Evolutionary conservation across 2,113 vertebrate genomes (phyloP).

Genomic region (Leptodactylus fuscus): DNA sequence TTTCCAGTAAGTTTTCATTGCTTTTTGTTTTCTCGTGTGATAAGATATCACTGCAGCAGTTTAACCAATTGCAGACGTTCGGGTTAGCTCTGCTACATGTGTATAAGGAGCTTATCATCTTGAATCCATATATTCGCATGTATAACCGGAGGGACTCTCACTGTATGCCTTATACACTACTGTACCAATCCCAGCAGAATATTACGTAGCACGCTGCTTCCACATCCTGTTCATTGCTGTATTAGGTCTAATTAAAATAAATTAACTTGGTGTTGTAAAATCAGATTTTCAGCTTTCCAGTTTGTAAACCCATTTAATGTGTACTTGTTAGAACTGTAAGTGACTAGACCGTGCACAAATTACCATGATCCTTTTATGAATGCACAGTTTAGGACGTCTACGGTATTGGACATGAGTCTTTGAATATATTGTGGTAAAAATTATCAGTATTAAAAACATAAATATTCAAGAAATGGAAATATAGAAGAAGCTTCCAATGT

Average conservation of each 20-base stretch:
- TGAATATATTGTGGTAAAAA: neutral
- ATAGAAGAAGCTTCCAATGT: neutral
- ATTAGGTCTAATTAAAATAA: slow-evolving; percentile 62
- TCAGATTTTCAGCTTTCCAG: slow-evolving; percentile 37
- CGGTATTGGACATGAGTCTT: neutral
- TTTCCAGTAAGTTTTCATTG: too few relatives aligned
- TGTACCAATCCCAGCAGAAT: neutral
- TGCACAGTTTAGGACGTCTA: neutral
- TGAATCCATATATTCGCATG: too few relatives aligned
- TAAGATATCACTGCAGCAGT: too few relatives aligned
- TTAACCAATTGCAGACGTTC: too few relatives aligned
- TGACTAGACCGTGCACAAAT: neutral
- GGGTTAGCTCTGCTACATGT: too few relatives aligned
- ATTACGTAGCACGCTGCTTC: neutral
- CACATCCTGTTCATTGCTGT: slow-evolving; percentile 46
- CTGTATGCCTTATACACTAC: neutral
- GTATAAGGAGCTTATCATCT: too few relatives aligned
- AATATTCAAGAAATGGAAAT: neutral
- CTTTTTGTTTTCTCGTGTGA: too few relatives aligned
- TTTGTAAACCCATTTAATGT: slow-evolving; percentile 32
- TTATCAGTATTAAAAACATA: neutral
- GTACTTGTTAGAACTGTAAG: slow-evolving; percentile 12
- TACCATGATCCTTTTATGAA: slow-evolving; percentile 1
- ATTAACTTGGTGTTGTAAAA: slow-evolving; percentile 37
- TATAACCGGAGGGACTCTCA: slow-evolving; percentile 25